phyloP scores from a whole-genome alignment of 2,113 vertebrate genomes.

The Chloroceryle aenea region DNA sequence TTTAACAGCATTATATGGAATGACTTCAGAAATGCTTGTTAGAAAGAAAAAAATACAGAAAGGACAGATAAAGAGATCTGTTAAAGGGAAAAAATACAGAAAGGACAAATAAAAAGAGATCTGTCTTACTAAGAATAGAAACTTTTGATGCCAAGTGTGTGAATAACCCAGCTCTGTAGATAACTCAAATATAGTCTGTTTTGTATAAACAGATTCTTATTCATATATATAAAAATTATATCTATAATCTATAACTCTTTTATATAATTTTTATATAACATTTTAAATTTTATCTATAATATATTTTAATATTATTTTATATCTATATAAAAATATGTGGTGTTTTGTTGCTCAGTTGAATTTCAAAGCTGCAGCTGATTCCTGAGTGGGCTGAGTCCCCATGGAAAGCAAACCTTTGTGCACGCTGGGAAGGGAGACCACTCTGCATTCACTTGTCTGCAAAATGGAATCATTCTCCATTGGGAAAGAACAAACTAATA shows the following conservation, averaged over 20 bases:
- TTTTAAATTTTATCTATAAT: too few species aligned
- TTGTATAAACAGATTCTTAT: background rate
- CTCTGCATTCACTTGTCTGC: background rate
- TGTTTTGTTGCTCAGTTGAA: background rate
- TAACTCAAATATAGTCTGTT: background rate
- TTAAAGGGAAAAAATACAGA: too few species aligned
- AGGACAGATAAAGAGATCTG: background rate
- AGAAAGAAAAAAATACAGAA: background rate
- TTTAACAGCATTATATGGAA: background rate
- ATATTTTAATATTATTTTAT: too few species aligned
- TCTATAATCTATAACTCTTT: too few species aligned
- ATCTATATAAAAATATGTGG: too few species aligned
- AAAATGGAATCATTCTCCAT: background rate
- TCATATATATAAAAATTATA: too few species aligned
- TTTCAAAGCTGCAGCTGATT: background rate
- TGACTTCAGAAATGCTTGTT: background rate
- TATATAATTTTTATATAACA: too few species aligned
- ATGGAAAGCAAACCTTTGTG: background rate
- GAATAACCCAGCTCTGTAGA: background rate
- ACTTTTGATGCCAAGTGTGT: background rate
- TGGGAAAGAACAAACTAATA: background rate
- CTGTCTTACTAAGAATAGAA: background rate
- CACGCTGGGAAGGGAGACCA: background rate
- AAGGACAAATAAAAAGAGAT: background rate
- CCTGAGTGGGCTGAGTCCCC: background rate